Conservation (phyloP, 1,140 invertebrate species). For the Melitaea cinxia region DNA sequence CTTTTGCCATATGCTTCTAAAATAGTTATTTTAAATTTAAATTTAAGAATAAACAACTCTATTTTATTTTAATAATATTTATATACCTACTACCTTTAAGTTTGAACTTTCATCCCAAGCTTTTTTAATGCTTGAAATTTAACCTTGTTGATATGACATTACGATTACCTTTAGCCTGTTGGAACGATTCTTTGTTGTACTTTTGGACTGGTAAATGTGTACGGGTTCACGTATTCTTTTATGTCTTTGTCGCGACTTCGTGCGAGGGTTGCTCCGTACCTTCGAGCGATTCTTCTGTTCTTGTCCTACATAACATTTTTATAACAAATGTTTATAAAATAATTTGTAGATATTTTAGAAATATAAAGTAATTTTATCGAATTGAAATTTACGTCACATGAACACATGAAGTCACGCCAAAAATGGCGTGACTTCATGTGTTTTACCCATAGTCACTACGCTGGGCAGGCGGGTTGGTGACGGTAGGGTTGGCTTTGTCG, state of each 20-base stretch:
- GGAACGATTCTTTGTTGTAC: conserved; percentile 42
- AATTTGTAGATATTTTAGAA: too few species aligned
- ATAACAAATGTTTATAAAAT: too few species aligned
- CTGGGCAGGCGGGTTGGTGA: too few species aligned
- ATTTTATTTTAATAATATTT: background rate
- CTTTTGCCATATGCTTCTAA: background rate
- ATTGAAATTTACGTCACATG: too few species aligned
- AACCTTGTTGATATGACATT: conserved; percentile 9
- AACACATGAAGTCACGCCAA: too few species aligned
- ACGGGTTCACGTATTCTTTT: conserved; percentile 50
- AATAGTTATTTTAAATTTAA: conserved; percentile 15
- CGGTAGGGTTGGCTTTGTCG: too few species aligned
- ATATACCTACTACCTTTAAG: conserved; percentile 25
- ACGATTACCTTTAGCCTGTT: conserved; percentile 7
- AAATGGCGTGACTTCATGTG: too few species aligned
- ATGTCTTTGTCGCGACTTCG: conserved; percentile 47
- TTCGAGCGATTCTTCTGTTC: conserved; percentile 43
- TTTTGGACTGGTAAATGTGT: conserved; percentile 45
- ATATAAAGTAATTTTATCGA: too few species aligned
- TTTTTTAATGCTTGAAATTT: conserved; percentile 44
- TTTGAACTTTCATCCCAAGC: conserved; percentile 52
- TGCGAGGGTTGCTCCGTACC: conserved; percentile 37
- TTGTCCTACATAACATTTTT: too few species aligned
- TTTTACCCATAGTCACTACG: too few species aligned
- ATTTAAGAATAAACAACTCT: background rate